Evolutionary conservation across 2,888 invertebrate genomes (phyloP), one percentile per base, ranked within the genome.

Genomic region (Dicroscelio sp.): DNA sequence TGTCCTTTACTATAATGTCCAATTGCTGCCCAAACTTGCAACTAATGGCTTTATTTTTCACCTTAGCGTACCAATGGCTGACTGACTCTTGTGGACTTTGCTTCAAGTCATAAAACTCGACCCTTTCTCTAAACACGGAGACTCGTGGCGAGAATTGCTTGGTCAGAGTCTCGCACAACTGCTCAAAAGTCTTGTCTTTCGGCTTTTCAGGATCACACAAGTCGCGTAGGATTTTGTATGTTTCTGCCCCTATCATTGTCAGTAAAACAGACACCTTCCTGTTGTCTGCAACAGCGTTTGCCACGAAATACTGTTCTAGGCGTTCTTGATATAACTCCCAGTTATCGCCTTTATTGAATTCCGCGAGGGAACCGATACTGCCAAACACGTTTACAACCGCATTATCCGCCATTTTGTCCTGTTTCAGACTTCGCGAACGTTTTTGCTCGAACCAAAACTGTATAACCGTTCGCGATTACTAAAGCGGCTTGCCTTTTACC

Each of bases 291-390:
- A 31, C 43, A 0, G 67, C 33, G 30, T 83, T 76, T 10, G 69
- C 5, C 20, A 55, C 6, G n/a, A 88, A 88, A 65, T 83, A 88
- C 65, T 83, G 33, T 25, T 88, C 88, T 25, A 88, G 27, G 23
- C 78, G 88, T 30, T 88, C 88, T 1, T 67, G 38, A 52, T 65
- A 88, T 33, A 88, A 38, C 4, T 43, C 14, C 88, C 88, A 88
- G 25, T 88, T 38, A 38, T 38, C 48, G 20, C 48, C 48, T 20
- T 48, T 48, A 48, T 20, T 14, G 20, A 48, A 48, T 20, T 48
- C 48, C 20, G 48, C 20, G 48, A 48, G 48, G 48, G 48, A 48
- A 17, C 48, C 48, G 48, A 48, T 6, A 48, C 20, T 48, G 48
- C 48, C 48, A 20, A 17, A 48, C 48, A 48, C 48, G 48, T 48